Base-by-base conservation (phyloP, 2,797 vertebrate species). In the Aselliscus stoliczkanus region DNA sequence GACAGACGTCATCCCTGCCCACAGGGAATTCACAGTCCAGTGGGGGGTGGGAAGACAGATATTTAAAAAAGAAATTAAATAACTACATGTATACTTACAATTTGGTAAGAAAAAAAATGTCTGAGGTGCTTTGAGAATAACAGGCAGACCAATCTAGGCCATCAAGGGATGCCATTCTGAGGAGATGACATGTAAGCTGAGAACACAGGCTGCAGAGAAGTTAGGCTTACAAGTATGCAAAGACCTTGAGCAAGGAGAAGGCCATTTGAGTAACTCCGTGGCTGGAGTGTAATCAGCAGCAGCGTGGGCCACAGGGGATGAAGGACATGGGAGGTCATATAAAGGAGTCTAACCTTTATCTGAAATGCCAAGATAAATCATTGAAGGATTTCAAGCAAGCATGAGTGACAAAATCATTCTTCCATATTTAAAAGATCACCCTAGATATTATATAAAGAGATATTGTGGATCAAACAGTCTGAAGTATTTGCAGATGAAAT, bases 31-130 rank as follows among this genome's bases (percentile, higher is more conserved):
- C 58, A 75, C 15, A 54, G 12, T 72, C 27, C 29, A 29, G 64
- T 50, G 44, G 42, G 69, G 69, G 15, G 15, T 50, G 6, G 39
- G 58, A 21, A 83, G 52, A 77, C 58, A 88, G 44, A 69, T 29
- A 4, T 88, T 82, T 52, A 34, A 73, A 88, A 52, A 85, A 86
- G 9, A 60, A 83, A 21, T 93, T 90, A 7, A 65, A 54, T 93
- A 82, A 69, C 34, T 37, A 11, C 34, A 29, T 79, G 4, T 62
- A 29, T 72, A 54, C 11, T 50, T 79, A 60, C 29, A 72, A 27
- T 52, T 86, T 69, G 42, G 73, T 60, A 50, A 58, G 58, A 10
- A 69, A 47, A 47, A 80, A 73, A 88, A n/a, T 50, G 23, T 79
- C 34, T 44, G 37, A 80, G 25, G 21, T 70, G 47, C 60, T 85